Base-by-base conservation (phyloP, 2,797 vertebrate species). In the Microcaecilia unicolor region DNA sequence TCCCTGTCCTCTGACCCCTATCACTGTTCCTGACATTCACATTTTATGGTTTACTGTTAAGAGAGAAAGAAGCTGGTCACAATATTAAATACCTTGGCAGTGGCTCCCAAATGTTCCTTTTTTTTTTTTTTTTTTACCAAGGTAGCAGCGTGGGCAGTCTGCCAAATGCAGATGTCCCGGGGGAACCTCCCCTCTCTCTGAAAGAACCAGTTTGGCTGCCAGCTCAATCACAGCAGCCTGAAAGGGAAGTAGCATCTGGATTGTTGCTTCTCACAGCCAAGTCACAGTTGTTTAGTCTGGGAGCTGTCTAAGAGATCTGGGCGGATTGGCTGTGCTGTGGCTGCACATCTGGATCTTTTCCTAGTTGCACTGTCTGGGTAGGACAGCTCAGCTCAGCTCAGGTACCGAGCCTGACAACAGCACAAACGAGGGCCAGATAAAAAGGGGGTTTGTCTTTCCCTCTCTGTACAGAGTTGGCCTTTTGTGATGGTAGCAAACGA, bases 281-380 rank as follows among this genome's bases (percentile, higher is more conserved):
- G 89, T 85, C 85, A 78, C 84, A 86, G 90, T 89, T 97, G 91
- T 97, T 97, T 97, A 96, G 91, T 97, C 93, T 98, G 76, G 76
- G 79, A 78, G 74, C 67, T 67, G 64, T 64, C 64, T 68, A 70
- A 46, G 70, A 58, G 69, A 69, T 78, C 72, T 42, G 70, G 72
- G 68, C n/a, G n/a, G n/a, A n/a, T n/a, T n/a, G n/a, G n/a, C n/a
- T n/a, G 77, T 42, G 62, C 59, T 28, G 70, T 66, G 80, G 80
- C 81, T 72, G 80, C 78, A 83, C 82, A 85, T 83, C 81, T 84
- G 83, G 78, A 81, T 70, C 46, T 63, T 77, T 65, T 78, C 81
- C 81, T 69, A 85, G 83, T 85, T 83, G 35, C 74, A 81, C 78
- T 67, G 78, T 76, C 72, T 81, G 81, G 80, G 80, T 74, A 76